Evolutionary conservation across 37 sponge, comb jelly and placozoan species (phyloP), one percentile per base, ranked within the genome.

Genomic region (Halisarca cf. caerulea): DNA sequence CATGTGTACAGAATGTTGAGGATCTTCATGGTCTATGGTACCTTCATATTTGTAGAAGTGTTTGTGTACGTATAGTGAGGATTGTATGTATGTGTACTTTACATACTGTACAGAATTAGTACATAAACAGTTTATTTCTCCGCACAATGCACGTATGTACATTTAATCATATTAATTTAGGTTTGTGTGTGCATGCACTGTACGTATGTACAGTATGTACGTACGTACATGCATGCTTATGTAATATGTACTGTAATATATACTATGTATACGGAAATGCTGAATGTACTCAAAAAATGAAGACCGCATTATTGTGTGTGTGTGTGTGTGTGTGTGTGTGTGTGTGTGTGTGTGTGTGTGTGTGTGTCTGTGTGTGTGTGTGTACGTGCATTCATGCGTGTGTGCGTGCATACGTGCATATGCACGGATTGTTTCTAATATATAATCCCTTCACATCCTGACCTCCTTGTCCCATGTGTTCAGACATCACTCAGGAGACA

Each of bases 401-500:
- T 27, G 35, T 34, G 69, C 30, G 69, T 47, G 51, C 11, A 14
- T 47, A 47, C 51, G 51, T 47, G 51, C 51, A 47, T 47, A 47
- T 47, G 11, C 51, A 47, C 6, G 6, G 6, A 47, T 47, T 14
- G 11, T 47, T n/a, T n/a, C n/a, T n/a, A n/a, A n/a, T n/a, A n/a
- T n/a, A n/a, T n/a, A n/a, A n/a, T n/a, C n/a, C n/a, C n/a, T n/a
- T n/a, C n/a, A n/a, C n/a, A n/a, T n/a, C n/a, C n/a, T n/a, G n/a
- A n/a, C n/a, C n/a, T n/a, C n/a, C n/a, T n/a, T n/a, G n/a, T n/a
- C n/a, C 60, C 21, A 25, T 66, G 18, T 41, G 68, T 36, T 39
- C 35, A 94, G 95, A 91, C 30, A 41, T 91, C 32, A 80, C 81
- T 0, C 95, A 94, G 80, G 95, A 94, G 47, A 85, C 91, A 23